Conservation (phyloP, 2,113 vertebrate species). For the Aleadryas rufinucha region DNA sequence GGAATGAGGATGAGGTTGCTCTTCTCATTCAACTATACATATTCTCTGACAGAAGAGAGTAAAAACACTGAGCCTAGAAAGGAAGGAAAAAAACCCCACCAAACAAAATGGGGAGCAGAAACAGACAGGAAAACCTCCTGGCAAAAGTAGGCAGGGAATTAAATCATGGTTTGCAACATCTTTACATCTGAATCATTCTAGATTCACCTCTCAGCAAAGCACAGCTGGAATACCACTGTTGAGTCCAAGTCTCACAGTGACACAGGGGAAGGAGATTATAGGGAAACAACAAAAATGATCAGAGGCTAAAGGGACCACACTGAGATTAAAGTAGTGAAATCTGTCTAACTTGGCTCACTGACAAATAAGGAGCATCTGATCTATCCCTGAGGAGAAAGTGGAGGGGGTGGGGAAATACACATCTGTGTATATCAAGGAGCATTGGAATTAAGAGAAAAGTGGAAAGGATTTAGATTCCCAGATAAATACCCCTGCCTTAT, state of each 20-base stretch:
- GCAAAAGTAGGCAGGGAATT: neutral
- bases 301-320: neutral
- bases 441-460: neutral
- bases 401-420: neutral
- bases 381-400: neutral
- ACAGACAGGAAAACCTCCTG: neutral
- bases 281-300: neutral
- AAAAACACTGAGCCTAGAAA: neutral
- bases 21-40: neutral
- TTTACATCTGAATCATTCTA: neutral
- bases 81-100: accelerated
- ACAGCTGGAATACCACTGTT: neutral
- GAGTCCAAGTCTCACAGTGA: neutral
- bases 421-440: neutral
- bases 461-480: neutral
- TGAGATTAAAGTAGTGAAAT: neutral
- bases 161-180: neutral
- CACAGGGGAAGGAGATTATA: neutral
- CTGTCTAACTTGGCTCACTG: neutral
- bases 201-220: neutral
- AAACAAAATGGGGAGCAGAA: neutral
- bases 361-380: neutral
- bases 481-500: neutral
- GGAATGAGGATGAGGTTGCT: neutral
- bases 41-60: neutral